Base-by-base conservation (phyloP, 2,113 vertebrate species). In the Smithornis capensis region DNA sequence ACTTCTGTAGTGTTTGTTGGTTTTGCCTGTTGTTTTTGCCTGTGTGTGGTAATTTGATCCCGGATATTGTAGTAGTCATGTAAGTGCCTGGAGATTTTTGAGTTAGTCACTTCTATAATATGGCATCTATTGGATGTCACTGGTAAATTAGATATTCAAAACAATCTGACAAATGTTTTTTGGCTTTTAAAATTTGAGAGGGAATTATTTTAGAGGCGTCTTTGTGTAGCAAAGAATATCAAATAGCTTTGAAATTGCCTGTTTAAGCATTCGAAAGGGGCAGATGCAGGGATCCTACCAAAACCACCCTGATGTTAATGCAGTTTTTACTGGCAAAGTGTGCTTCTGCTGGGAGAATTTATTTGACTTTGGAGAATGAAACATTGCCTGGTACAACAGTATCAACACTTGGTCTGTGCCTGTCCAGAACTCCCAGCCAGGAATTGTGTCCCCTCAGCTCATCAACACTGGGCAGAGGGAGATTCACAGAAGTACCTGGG, bases 11-110 rank as follows among this genome's bases (percentile, higher is more conserved):
- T 82, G 83, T 86, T 94, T 96, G 87, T 94, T 96, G 84, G 79
- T 96, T 92, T 93, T 97, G 94, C 74, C 40, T 88, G 76, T 92
- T 95, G 86, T 87, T 97, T 92, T 91, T 97, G 96, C 91, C 65
- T 89, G 74, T 84, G 79, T 84, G 77, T 95, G 82, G 90, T 97
- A 90, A 93, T 85, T 79, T 82, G 69, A 95, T 94, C 44, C 57
- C 12, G 8, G 77, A 56, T 96, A 55, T 71, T 92, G 73, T 79
- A 88, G 81, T 77, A 87, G 83, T 85, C 76, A 86, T 83, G 75
- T 35, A 90, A 96, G 40, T 70, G 69, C 40, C 67, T 68, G 74
- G 80, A 79, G 87, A 77, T 63, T 68, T 82, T 75, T 87, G 75
- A 50, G 22, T 85, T 92, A 64, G 74, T 82, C 53, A 70, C 44